Base-by-base conservation (phyloP, 2,797 vertebrate species). In the Poecilia picta region DNA sequence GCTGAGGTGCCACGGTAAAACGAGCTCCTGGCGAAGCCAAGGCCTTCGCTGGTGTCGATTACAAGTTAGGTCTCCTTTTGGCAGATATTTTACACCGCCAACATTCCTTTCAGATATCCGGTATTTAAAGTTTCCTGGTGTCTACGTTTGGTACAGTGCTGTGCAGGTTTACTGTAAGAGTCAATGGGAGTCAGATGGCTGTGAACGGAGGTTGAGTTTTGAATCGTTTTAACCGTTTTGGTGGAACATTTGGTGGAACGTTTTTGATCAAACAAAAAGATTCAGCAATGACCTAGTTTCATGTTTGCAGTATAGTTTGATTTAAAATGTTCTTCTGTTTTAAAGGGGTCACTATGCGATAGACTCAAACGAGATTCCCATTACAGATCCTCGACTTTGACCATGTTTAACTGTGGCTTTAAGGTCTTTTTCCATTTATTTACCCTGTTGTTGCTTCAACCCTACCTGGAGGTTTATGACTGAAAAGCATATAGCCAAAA, bases 1-100 rank as follows among this genome's bases (percentile, higher is more conserved):
- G 72, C 75, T 10, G 59, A 68, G 70, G 73, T 57, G 72, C 59
- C 46, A 74, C 31, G 53, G 70, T 75, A 75, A 82, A 72, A 47
- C 36, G 45, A 72, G 59, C 59, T 80, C 70, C 57, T 36, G 31
- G 33, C 78, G 72, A 75, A 71, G 45, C n/a, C 66, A n/a, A 77
- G 77, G 62, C n/a, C 47, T 45, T 47, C 3, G 8, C 72, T 39
- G 74, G 70, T 83, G 74, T 73, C 39, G 68, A 53, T 70, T 78
- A 25, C 28, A 2, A 10, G 76, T 28, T 41, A 20, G 49, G 45
- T 82, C 20, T 80, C n/a, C 68, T 72, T 73, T 59, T 86, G 75
- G 74, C 62, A 57, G 33, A 64, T 46, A 46, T 68, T 72, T 75
- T 53, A 57, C 3, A 75, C 25, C 4, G 11, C 28, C 36, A 45